Evolutionary conservation across 2,113 vertebrate genomes (phyloP).

Genomic region (Camarhynchus parvulus): DNA sequence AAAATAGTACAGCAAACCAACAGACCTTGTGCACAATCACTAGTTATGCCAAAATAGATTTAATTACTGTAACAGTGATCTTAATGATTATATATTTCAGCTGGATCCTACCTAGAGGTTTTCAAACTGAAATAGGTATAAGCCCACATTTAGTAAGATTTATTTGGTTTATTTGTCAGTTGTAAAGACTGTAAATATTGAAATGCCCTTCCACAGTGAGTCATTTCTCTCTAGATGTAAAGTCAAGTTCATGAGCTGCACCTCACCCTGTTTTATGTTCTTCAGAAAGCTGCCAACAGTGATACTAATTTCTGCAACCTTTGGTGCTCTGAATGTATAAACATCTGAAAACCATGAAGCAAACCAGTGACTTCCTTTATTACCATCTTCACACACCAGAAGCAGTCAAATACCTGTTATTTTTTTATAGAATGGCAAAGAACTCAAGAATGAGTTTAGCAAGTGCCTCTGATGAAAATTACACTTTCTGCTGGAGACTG

Average conservation of each 20-base stretch:
- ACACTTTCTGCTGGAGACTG: slow-evolving; percentile 95
- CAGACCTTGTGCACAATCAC: neutral
- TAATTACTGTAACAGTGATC: neutral
- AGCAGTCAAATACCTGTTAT: neutral
- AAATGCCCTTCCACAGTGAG: neutral
- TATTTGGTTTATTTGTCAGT: neutral
- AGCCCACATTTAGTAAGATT: neutral
- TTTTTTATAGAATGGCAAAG: slow-evolving; percentile 89
- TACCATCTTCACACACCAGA: neutral
- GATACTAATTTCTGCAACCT: neutral
- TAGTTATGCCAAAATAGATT: neutral
- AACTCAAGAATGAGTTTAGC: slow-evolving; percentile 95
- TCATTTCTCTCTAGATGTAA: neutral
- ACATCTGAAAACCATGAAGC: neutral
- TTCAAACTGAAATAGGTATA: neutral
- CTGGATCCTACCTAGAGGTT: neutral
- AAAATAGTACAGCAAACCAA: neutral
- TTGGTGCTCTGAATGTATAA: neutral
- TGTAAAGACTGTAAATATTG: neutral
- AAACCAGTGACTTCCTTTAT: neutral
- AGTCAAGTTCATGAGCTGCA: neutral
- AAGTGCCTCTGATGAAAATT: slow-evolving; percentile 93
- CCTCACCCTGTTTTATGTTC: neutral
- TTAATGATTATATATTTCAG: neutral
- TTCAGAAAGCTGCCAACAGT: neutral